These are phyloP conservation scores for Vulpes lagopus DNA, from an alignment of 2,113 vertebrate genomes.

Conservation along the genomic window DNA sequence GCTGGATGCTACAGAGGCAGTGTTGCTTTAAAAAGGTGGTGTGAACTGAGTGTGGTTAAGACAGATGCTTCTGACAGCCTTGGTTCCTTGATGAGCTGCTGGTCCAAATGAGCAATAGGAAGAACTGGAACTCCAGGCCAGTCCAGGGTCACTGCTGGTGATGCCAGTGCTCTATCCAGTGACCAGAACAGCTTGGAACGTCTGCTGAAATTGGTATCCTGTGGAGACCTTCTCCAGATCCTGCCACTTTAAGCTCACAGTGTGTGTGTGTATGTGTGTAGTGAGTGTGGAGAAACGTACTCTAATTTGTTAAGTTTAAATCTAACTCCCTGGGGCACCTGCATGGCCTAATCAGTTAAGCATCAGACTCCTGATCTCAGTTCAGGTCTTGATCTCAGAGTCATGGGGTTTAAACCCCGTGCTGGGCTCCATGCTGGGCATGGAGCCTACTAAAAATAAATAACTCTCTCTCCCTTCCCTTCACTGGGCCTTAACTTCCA, in stretches of 20 bases:
- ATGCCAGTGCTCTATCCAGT: background rate
- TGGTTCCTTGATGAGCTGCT: background rate
- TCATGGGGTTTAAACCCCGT: background rate
- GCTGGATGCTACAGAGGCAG: background rate
- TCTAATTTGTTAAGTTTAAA: background rate
- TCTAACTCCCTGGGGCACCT: background rate
- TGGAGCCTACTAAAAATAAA: background rate
- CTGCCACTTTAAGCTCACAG: background rate
- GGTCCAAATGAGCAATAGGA: background rate
- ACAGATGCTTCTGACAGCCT: background rate
- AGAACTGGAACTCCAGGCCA: background rate
- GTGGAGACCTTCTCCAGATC: background rate
- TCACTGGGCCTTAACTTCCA: background rate
- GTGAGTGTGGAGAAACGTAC: background rate
- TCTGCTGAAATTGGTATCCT: background rate
- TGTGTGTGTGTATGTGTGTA: background rate
- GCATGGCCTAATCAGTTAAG: background rate
- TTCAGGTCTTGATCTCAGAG: background rate
- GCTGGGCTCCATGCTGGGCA: background rate
- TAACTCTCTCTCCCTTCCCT: background rate
- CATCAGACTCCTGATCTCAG: background rate
- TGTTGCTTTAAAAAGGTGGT: background rate
- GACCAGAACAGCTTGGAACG: background rate
- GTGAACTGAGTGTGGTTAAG: background rate
- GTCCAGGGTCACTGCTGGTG: background rate